Percentiles rank a stretch among this genome's conserved stretches.
Conservation (phyloP, 2,113 vertebrate genomes). For the Aleadryas rufinucha region DNA sequence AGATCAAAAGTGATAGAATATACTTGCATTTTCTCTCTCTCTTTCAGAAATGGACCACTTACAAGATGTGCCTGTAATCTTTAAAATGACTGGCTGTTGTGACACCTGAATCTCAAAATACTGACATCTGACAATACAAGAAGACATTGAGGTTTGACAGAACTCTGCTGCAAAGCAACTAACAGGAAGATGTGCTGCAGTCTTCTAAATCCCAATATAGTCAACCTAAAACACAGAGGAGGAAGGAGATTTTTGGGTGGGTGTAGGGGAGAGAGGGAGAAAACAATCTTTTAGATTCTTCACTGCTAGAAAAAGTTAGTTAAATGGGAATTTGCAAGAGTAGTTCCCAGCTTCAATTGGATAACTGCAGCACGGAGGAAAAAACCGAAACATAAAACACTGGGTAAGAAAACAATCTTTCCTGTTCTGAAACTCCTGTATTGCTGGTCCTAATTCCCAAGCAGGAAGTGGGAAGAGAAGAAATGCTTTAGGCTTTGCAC, state of each 20-base stretch:
- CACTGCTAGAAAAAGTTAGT: background rate
- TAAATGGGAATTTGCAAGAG: background rate
- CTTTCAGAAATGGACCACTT: background rate
- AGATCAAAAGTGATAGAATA: background rate
- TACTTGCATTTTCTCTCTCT: background rate
- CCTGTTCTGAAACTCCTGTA: background rate
- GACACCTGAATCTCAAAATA: conserved; percentile 20
- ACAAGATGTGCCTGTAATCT: background rate
- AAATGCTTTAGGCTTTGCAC: background rate
- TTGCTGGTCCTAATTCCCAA: background rate
- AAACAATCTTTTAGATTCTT: background rate
- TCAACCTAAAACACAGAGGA: background rate
- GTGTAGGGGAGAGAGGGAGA: background rate
- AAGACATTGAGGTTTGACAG: background rate
- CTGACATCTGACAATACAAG: background rate
- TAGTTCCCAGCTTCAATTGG: background rate
- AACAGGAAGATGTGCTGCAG: background rate
- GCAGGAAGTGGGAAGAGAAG: background rate
- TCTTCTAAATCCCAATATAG: background rate
- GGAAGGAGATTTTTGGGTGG: background rate
- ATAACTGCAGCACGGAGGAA: background rate
- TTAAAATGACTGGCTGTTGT: conserved; percentile 42
- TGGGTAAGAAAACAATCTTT: background rate
- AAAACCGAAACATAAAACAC: background rate
- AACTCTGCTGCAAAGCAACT: conserved; percentile 42